Percentiles rank a stretch among this genome's conserved stretches.
phyloP scores from a whole-genome alignment of 2,113 vertebrate species.

The Craseonycteris thonglongyai region DNA sequence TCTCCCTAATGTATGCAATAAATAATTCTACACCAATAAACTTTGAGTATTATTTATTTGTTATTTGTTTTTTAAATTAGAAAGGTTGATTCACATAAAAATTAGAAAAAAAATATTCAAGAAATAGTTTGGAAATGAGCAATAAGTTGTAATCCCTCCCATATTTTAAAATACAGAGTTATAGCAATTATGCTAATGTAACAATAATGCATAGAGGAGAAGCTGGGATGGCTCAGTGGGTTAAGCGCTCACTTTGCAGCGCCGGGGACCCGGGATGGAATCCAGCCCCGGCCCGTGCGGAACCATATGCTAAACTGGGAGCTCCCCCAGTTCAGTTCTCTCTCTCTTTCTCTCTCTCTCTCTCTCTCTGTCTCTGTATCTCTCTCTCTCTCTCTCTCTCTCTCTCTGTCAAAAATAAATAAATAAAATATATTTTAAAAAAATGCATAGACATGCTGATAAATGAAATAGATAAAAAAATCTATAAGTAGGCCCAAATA shows the following conservation, averaged over 20 bases:
- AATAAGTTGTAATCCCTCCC: background rate
- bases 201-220: background rate
- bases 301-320: too few relatives aligned
- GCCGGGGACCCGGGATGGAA: too few relatives aligned
- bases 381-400: too few relatives aligned
- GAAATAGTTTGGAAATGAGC: background rate
- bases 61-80: background rate
- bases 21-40: background rate
- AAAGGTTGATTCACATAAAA: background rate
- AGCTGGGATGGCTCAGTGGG: too few relatives aligned
- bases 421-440: too few relatives aligned
- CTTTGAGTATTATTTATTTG: background rate
- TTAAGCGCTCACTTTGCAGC: too few relatives aligned
- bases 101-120: background rate
- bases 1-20: background rate
- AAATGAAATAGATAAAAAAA: background rate
- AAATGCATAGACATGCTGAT: background rate
- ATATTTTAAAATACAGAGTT: constrained; percentile 4
- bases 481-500: background rate
- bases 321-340: too few relatives aligned
- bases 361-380: too few relatives aligned
- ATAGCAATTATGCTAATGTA: background rate
- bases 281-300: too few relatives aligned
- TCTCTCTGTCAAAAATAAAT: too few relatives aligned
- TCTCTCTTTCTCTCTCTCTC: too few relatives aligned